Evolutionary conservation across 2,888 invertebrate species (phyloP).

Genomic region (Uropetala carovei): DNA sequence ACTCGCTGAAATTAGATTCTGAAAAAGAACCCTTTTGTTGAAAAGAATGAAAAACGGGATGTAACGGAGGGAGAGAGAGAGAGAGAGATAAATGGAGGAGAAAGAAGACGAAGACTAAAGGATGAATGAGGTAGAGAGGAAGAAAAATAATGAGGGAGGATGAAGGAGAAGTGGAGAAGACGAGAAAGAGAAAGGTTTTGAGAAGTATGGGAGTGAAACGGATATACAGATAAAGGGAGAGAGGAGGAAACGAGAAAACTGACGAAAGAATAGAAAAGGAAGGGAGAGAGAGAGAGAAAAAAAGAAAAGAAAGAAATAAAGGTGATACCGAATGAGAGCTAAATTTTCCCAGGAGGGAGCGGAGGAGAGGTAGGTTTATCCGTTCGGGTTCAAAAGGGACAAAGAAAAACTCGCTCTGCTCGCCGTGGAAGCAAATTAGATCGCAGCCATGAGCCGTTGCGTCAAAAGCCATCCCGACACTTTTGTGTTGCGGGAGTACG

Average conservation of each 20-base stretch:
- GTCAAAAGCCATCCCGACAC: background rate
- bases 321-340: background rate
- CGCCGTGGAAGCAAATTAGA: background rate
- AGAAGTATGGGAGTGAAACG: background rate
- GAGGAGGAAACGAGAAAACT: background rate
- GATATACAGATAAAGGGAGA: background rate
- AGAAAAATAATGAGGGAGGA: background rate
- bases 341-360: background rate
- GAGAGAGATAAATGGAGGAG: background rate
- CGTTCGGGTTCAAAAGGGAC: background rate
- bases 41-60: no score
- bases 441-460: background rate
- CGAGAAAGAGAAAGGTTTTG: background rate
- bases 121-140: background rate
- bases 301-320: background rate
- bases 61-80: no score
- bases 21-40: no score
- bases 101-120: background rate
- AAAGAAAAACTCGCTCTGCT: background rate
- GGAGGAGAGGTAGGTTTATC: background rate
- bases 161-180: background rate
- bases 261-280: background rate
- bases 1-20: no score
- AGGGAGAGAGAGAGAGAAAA: background rate
- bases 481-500: background rate